These are phyloP conservation scores for Gadus chalcogrammus DNA, from an alignment of 2,113 vertebrate species.

Conservation along the genomic window DNA sequence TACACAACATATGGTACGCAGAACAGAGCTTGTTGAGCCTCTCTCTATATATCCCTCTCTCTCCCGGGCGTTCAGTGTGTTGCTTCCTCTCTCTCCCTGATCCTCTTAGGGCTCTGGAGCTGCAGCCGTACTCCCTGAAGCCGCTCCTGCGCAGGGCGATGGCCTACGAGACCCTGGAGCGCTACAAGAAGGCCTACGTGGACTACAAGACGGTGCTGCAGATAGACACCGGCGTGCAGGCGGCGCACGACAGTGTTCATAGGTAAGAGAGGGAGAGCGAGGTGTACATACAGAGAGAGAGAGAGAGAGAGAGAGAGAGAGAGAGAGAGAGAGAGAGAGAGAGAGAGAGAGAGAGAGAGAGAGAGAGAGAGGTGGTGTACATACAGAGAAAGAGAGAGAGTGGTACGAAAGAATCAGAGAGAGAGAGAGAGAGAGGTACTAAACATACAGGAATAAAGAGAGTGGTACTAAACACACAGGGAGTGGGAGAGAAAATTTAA, in stretches of 20 bases:
- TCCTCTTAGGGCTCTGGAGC: slow-evolving; percentile 85
- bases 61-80: not conserved
- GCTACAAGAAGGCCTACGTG: slow-evolving; percentile 86
- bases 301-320: no score
- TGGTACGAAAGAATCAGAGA: not conserved
- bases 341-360: not conserved
- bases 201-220: slow-evolving; percentile 94
- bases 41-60: not conserved
- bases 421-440: not conserved
- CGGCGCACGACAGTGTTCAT: slow-evolving; percentile 86
- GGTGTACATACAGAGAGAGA: not conserved
- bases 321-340: no score
- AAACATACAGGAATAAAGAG: no score
- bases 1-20: no score
- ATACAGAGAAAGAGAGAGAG: not conserved
- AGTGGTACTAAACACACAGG: no score
- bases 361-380: no score
- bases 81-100: slow-evolving; percentile 39
- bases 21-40: not conserved
- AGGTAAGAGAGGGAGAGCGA: slow-evolving; percentile 70
- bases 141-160: slow-evolving; percentile 88
- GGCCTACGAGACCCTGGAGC: slow-evolving; percentile 88
- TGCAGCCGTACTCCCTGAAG: slow-evolving; percentile 88
- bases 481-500: no score
- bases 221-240: slow-evolving; percentile 83